Evolutionary conservation across 2,113 vertebrate genomes (phyloP).

Genomic region (Sapayoa aenigma): DNA sequence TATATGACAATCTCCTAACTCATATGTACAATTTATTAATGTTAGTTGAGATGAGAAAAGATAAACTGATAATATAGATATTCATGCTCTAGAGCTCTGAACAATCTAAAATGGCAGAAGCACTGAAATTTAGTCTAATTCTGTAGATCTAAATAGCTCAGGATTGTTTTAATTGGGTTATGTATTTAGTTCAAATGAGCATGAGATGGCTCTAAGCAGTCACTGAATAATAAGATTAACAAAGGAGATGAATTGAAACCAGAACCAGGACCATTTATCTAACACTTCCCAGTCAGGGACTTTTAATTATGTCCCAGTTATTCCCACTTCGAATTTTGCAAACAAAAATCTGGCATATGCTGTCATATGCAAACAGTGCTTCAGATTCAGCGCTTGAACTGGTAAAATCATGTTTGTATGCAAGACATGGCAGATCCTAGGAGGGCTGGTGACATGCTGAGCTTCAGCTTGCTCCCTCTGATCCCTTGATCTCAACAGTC

Average conservation of each 20-base stretch:
- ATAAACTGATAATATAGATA: neutral
- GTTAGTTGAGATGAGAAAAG: neutral
- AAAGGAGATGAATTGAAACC: slow-evolving; percentile 16
- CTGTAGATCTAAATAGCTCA: slow-evolving; percentile 6
- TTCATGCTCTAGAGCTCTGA: neutral
- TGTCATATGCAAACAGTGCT: neutral
- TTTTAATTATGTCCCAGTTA: neutral
- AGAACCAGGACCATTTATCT: slow-evolving; percentile 35
- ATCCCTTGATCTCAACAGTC: neutral
- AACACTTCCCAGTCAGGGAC: neutral
- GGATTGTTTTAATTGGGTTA: slow-evolving; percentile 61
- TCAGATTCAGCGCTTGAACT: neutral
- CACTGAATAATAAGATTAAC: slow-evolving; percentile 55
- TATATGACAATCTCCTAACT: neutral
- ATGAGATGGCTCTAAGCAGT: slow-evolving; percentile 8
- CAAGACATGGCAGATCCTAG: neutral
- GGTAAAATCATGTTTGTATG: neutral
- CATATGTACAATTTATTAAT: neutral
- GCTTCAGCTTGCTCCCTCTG: neutral
- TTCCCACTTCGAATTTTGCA: neutral
- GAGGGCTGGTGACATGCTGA: neutral
- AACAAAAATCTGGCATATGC: neutral
- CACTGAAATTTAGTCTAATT: slow-evolving; percentile 17
- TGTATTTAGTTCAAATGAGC: slow-evolving; percentile 50
- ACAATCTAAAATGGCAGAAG: neutral